These are phyloP conservation scores for Drosophila melanica DNA, from an alignment of 1,140 invertebrate genomes.

Conservation along the genomic window DNA sequence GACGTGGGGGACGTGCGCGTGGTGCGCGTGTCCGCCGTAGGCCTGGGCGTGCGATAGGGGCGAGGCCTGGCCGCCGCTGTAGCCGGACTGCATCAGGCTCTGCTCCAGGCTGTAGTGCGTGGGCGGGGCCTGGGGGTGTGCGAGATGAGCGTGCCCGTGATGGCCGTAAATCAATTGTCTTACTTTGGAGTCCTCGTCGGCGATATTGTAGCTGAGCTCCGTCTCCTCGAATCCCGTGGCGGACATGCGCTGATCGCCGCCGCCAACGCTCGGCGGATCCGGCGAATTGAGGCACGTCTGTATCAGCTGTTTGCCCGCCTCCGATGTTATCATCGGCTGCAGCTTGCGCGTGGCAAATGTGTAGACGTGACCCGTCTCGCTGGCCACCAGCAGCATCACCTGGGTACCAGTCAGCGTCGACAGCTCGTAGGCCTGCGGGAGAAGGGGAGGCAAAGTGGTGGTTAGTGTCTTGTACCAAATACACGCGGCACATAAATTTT, in stretches of 20 bases:
- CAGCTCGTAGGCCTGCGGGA: slow-evolving; percentile 96
- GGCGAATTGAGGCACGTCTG: slow-evolving; percentile 99
- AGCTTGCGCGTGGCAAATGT: slow-evolving; percentile 99
- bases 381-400: slow-evolving; percentile 98
- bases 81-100: slow-evolving; percentile 83
- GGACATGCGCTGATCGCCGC: slow-evolving; percentile 97
- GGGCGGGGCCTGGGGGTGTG: slow-evolving; percentile 80
- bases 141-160: slow-evolving; percentile 86
- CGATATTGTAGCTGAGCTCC: slow-evolving; percentile 98
- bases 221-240: slow-evolving; percentile 99
- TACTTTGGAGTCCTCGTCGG: slow-evolving; percentile 97
- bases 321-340: slow-evolving; percentile 99
- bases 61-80: slow-evolving; percentile 85
- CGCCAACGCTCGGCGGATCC: slow-evolving; percentile 91
- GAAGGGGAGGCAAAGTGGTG: slow-evolving; percentile 13
- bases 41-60: slow-evolving; percentile 82
- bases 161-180: slow-evolving; percentile 95
- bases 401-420: slow-evolving; percentile 99
- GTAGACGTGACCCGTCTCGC: slow-evolving; percentile 99
- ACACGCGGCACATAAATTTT: slow-evolving; percentile 73
- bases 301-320: slow-evolving; percentile 98
- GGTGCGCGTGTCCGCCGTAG: slow-evolving; percentile 78
- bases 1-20: slow-evolving; percentile 80
- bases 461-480: slow-evolving; percentile 51
- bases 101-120: slow-evolving; percentile 83